These are phyloP conservation scores for Ramphastos sulfuratus DNA, from an alignment of 2,113 vertebrate species.

Conservation along the genomic window DNA sequence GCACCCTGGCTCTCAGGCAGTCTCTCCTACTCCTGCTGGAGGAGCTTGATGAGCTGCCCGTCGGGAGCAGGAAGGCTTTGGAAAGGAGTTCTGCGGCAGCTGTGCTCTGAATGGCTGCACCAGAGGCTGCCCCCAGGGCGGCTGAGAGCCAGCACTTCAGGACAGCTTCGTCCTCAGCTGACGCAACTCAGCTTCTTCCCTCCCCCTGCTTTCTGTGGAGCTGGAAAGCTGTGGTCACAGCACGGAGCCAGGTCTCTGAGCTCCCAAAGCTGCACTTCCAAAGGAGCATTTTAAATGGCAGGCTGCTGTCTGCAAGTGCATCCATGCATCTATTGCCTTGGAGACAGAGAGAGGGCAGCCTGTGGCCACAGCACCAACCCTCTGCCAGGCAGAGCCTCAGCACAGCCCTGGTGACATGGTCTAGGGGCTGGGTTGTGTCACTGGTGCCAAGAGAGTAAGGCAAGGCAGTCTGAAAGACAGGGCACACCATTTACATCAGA, in stretches of 20 bases:
- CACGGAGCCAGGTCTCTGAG: not conserved
- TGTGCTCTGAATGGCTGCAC: not conserved
- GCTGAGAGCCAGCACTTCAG: not conserved
- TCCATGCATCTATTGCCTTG: slow-evolving; percentile 40
- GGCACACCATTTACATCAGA: fast-evolving
- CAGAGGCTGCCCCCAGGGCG: not conserved
- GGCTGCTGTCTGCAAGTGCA: slow-evolving; percentile 3
- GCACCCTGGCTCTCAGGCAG: not conserved
- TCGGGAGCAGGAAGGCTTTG: not conserved
- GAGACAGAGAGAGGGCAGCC: slow-evolving; percentile 36
- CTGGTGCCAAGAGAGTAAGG: not conserved
- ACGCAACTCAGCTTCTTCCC: not conserved
- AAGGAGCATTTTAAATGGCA: slow-evolving; percentile 9
- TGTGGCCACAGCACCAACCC: slow-evolving; percentile 16
- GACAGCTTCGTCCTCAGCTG: not conserved
- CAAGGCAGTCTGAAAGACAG: not conserved
- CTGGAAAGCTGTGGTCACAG: not conserved
- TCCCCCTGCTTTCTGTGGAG: not conserved
- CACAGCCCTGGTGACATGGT: not conserved
- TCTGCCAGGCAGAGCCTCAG: not conserved
- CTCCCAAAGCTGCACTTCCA: slow-evolving; percentile 6
- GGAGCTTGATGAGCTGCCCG: not conserved
- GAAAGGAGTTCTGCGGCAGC: not conserved
- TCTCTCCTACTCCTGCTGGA: not conserved
- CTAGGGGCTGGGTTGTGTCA: not conserved